A percentile compares a stretch with the other conserved stretches of the same genome.
phyloP scores from a whole-genome alignment of 2,113 vertebrate genomes.

The Macroglossus sobrinus region DNA sequence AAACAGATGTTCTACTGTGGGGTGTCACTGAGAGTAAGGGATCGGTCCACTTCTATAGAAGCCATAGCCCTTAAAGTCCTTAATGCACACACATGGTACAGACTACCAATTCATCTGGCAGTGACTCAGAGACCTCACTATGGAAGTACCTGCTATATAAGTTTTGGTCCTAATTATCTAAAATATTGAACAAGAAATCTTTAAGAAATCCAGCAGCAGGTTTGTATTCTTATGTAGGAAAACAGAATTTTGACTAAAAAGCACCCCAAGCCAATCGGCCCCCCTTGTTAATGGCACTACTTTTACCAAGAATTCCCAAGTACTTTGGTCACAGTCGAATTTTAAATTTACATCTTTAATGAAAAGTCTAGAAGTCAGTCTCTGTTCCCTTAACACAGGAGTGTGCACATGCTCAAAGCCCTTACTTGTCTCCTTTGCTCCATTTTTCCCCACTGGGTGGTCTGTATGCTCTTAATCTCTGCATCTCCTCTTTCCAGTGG shows the following conservation, averaged over 20 bases:
- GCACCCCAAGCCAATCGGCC: not conserved
- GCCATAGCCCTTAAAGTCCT: not conserved
- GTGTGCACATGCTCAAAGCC: not conserved
- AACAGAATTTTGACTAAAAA: not conserved
- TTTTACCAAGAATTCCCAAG: not conserved
- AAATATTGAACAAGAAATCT: not conserved
- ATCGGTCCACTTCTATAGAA: not conserved
- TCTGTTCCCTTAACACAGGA: not conserved
- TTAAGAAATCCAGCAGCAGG: not conserved
- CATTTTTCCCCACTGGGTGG: conserved; percentile 91
- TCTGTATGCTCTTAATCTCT: conserved; percentile 89
- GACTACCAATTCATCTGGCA: not conserved
- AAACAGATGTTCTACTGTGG: not conserved
- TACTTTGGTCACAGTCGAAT: not conserved
- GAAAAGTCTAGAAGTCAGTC: not conserved
- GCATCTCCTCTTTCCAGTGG: conserved; percentile 99
- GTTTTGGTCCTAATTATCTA: not conserved
- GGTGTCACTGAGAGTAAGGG: not conserved
- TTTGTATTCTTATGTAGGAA: not conserved
- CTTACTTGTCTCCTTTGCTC: conserved; percentile 98
- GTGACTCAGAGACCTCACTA: not conserved
- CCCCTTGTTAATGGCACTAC: not conserved
- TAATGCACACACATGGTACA: not conserved
- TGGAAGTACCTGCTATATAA: not conserved
- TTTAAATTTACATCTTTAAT: not conserved